Percentiles rank a stretch among this genome's conserved stretches.
phyloP scores from a whole-genome alignment of 2,797 vertebrate species.

The Siniperca undulata region DNA sequence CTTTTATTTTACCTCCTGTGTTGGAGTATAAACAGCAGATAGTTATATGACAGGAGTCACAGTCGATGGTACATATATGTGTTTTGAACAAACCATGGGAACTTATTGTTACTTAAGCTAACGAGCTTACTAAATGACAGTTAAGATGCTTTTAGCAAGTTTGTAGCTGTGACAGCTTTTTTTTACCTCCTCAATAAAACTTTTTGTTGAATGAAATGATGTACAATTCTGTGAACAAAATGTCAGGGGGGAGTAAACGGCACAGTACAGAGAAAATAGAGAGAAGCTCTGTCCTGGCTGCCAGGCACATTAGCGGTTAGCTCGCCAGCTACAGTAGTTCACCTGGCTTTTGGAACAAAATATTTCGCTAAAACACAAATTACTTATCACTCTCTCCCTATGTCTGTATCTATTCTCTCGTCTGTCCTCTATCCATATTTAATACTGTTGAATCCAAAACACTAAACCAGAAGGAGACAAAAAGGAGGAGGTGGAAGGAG shows the following conservation, averaged over 20 bases:
- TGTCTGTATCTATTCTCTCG: background rate
- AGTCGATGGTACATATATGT: background rate
- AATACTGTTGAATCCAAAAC: constrained; percentile 15
- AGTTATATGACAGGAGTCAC: background rate
- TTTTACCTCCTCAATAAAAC: background rate
- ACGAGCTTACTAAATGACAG: background rate
- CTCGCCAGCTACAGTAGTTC: background rate
- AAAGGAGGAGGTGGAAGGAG: background rate
- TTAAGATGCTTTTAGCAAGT: background rate
- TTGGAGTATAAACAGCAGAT: background rate
- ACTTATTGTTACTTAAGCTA: background rate
- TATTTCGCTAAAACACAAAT: background rate
- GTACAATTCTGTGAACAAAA: background rate
- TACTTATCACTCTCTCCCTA: background rate
- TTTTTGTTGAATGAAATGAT: background rate
- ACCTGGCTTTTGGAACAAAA: background rate
- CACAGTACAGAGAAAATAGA: background rate
- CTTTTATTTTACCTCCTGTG: background rate
- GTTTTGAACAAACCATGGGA: background rate
- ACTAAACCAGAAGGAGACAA: background rate
- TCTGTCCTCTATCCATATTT: background rate
- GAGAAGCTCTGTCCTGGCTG: background rate
- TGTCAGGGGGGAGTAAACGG: background rate
- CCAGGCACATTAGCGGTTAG: background rate
- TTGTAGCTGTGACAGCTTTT: background rate